Base-by-base conservation (phyloP, 2,888 invertebrate species). In the Physocephala rufipes region DNA sequence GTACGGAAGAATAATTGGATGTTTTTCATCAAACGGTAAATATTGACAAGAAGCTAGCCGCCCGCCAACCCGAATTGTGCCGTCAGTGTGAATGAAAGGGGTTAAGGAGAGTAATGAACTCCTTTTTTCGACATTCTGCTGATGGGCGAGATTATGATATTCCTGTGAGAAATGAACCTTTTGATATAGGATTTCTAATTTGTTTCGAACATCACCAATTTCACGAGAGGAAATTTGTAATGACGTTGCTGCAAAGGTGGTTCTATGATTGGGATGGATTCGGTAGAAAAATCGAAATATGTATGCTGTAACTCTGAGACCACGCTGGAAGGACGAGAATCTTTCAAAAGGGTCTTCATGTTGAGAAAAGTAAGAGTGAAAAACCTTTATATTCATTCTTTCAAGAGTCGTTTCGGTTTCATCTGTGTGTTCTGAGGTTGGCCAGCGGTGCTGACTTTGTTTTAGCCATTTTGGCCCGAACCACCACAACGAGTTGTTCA, bases 91-190 rank as follows among this genome's bases (percentile, higher is more conserved):
- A 4, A 71, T 12, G 53, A 70, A 61, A 26, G 70, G 71, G 58
- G 71, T 74, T 0, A 75, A 47, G 5, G 66, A 69, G 13, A 74
- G 19, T 15, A 74, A 63, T 13, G 58, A 5, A 45, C 73, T 73
- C 15, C 64, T 66, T 13, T 67, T 58, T 0, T n/a, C 4, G 4
- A 75, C 51, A 13, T 19, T 19, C 55, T 64, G 47, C 12, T 70
- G 72, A 2, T 21, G 13, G 30, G 30, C n/a, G 9, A 73, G 30
- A 1, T 30, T 21, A 13, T 43, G 21, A 28, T 69, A 69, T 16
- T 73, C 69, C 5, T 68, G 59, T 0, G 73, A 36, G 64, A 47
- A 73, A 12, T 5, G 2, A 19, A 21, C 51, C 13, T 65, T 71
- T 19, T 67, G 67, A 5, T 16, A 1, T 45, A 55, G 4, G 16